phyloP scores from a whole-genome alignment of 92 coral and sea anemone genomes.

The Umimayanthus kanabou region DNA sequence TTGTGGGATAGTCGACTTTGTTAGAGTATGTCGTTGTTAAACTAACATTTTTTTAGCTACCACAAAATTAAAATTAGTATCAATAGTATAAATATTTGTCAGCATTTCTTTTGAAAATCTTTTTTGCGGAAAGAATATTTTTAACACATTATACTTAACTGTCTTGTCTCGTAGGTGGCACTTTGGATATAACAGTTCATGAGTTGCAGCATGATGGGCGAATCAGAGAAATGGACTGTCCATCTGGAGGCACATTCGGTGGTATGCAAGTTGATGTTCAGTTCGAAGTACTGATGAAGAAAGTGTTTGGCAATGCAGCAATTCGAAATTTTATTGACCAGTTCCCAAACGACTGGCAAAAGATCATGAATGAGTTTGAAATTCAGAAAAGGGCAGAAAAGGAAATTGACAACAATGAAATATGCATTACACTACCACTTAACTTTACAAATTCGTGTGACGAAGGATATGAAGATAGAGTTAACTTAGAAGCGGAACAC shows the following conservation, averaged over 20 bases:
- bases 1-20: too few relatives aligned
- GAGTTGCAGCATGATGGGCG: constrained; percentile 30
- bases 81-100: too few relatives aligned
- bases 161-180: constrained; percentile 23
- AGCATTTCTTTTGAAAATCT: too few relatives aligned
- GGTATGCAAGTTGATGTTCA: constrained; percentile 47
- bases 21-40: too few relatives aligned
- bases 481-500: neutral
- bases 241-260: constrained; percentile 43
- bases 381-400: constrained; percentile 42
- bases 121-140: too few relatives aligned
- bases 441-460: constrained; percentile 38
- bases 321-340: constrained; percentile 10
- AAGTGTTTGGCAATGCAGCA: constrained; percentile 24
- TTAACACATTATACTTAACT: too few relatives aligned
- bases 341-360: constrained; percentile 50
- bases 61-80: too few relatives aligned
- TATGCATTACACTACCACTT: constrained; percentile 44
- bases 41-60: too few relatives aligned
- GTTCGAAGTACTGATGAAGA: constrained; percentile 26
- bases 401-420: constrained; percentile 36
- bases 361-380: constrained; percentile 45
- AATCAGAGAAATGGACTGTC: constrained; percentile 44
- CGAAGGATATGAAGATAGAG: constrained; percentile 13
- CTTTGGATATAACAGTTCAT: constrained; percentile 45